Base-by-base conservation (phyloP, 1,140 invertebrate genomes). In the Diuraphis noxia region DNA sequence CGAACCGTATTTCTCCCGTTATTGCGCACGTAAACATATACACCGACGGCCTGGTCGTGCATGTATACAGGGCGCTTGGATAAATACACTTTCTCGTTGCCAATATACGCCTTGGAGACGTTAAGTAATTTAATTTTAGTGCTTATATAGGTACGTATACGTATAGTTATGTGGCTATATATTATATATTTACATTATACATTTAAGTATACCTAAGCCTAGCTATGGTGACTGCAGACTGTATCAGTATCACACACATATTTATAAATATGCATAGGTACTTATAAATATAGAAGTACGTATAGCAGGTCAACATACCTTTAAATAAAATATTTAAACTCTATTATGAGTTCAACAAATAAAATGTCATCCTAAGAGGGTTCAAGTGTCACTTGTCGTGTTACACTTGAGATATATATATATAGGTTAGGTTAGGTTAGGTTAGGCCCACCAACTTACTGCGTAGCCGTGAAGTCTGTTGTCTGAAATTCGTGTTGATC, bases 1-100 rank as follows among this genome's bases (percentile, higher is more conserved):
- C 40, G 49, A 88, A 88, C 49, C 49, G 86, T 72, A 72, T 56
- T 52, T 56, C 85, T 8, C 43, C 25, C 21, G 85, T 52, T 82
- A 23, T 86, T 36, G 43, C 46, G 43, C 85, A 38, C 46, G 43
- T 52, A 81, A 38, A 81, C 38, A 81, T 40, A 38, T 81, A 43
- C 41, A 46, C 41, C 41, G 41, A 46, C 84, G 23, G 21, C 46
- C 84, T n/a, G 8, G 21, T 5, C 21, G 23, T 38, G 79, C 36
- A 38, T 85, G 46, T 85, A 85, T 85, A 85, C 43, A 85, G 43
- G 34, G 84, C 3, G 84, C 17, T 13, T 30, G 1, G 17, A 5
- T 9, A 40, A 79, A 23, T n/a, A 72, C 8, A 17, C 30, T 30
- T 72, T 34, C 4, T 72, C 25, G 25, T 56, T 13, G 4, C 10